Conservation (phyloP, 2,797 vertebrate species). For the Telmatherina bonti region DNA sequence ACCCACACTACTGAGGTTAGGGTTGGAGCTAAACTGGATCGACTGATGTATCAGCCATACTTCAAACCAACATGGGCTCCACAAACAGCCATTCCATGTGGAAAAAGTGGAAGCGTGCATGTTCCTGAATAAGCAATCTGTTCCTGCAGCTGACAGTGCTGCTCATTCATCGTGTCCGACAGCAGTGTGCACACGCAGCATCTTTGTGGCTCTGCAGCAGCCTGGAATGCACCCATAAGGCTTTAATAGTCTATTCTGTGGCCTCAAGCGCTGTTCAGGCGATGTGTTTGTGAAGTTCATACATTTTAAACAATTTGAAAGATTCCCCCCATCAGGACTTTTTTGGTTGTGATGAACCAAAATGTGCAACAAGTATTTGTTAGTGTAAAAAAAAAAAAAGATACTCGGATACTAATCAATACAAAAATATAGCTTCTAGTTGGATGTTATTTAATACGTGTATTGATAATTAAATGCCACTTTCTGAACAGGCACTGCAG, state of each 20-base stretch:
- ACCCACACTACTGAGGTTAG: slow-evolving; percentile 28
- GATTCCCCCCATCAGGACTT: background rate
- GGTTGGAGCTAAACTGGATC: slow-evolving; percentile 7
- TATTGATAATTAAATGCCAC: too few relatives aligned
- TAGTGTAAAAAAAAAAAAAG: too few relatives aligned
- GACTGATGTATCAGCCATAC: slow-evolving; percentile 28
- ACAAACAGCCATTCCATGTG: background rate
- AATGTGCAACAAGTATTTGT: too few relatives aligned
- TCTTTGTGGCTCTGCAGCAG: slow-evolving; percentile 5
- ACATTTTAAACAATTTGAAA: background rate
- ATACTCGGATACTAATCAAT: too few relatives aligned
- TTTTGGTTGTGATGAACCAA: background rate
- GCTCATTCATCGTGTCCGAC: slow-evolving; percentile 31
- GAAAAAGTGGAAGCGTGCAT: slow-evolving; percentile 3
- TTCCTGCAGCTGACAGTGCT: slow-evolving; percentile 38
- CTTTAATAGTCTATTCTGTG: background rate
- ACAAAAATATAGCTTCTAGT: too few relatives aligned
- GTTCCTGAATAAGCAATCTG: slow-evolving; percentile 45
- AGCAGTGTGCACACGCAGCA: background rate
- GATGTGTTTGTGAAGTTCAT: background rate
- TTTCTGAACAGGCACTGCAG: too few relatives aligned
- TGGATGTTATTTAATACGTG: too few relatives aligned
- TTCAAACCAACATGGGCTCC: background rate
- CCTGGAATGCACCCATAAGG: background rate
- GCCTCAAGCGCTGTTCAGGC: background rate